These are phyloP conservation scores for Colius striatus DNA, from an alignment of 2,113 vertebrate species.

Conservation along the genomic window DNA sequence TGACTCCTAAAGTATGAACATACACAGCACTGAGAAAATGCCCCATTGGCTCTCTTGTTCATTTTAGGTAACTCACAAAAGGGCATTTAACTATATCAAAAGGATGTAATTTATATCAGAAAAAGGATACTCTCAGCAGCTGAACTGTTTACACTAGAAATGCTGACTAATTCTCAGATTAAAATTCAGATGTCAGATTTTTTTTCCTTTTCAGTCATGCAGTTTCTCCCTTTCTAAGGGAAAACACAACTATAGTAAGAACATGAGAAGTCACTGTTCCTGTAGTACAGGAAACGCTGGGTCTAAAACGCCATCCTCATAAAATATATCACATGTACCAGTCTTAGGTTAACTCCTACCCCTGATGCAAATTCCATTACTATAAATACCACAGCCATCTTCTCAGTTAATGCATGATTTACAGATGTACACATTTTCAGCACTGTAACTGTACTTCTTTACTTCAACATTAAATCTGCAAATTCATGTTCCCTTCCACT, in stretches of 20 bases:
- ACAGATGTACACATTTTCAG: background rate
- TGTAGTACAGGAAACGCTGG: background rate
- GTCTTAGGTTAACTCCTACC: background rate
- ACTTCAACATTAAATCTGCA: background rate
- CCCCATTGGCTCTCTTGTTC: background rate
- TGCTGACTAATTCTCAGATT: background rate
- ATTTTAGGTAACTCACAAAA: too few relatives aligned
- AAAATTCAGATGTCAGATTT: background rate
- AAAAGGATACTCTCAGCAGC: background rate
- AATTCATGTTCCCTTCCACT: background rate
- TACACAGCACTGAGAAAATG: background rate
- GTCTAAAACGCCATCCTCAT: background rate
- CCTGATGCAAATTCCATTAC: background rate
- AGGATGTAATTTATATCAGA: background rate
- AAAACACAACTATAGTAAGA: background rate
- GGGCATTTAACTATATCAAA: background rate
- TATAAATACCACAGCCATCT: background rate
- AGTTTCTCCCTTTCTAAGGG: background rate
- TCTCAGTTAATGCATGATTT: background rate
- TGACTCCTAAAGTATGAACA: background rate
- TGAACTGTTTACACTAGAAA: background rate
- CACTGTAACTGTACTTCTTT: background rate
- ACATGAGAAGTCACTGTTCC: background rate
- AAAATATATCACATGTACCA: background rate
- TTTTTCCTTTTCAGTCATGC: background rate